These are phyloP conservation scores for Sylvia atricapilla DNA, from an alignment of 2,113 vertebrate genomes.

Conservation along the genomic window DNA sequence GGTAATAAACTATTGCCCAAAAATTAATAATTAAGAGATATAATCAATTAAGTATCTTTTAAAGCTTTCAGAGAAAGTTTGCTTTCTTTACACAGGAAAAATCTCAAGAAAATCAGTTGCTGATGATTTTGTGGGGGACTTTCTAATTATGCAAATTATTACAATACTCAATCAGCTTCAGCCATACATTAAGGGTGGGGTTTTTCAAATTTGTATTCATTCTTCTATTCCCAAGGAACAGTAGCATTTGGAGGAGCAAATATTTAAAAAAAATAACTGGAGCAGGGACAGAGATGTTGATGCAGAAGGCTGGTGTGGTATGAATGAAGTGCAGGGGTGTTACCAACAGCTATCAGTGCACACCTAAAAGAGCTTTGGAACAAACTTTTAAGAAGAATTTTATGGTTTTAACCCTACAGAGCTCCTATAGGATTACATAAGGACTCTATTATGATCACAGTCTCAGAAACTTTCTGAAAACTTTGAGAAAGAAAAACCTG, in stretches of 20 bases:
- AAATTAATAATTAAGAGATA: neutral
- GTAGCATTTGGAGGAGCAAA: neutral
- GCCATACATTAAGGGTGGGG: neutral
- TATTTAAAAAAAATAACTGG: neutral
- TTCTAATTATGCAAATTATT: neutral
- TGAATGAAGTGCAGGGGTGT: accelerated
- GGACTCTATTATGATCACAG: neutral
- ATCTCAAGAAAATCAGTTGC: neutral
- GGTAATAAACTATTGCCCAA: neutral
- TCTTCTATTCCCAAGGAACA: neutral
- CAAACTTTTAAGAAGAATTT: neutral
- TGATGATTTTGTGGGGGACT: neutral
- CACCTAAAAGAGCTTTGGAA: neutral
- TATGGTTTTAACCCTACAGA: accelerated
- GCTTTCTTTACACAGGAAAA: neutral
- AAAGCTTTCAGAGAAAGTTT: neutral
- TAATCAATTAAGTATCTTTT: neutral
- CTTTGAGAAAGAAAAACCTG: neutral
- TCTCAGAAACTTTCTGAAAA: neutral
- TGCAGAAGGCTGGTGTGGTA: neutral
- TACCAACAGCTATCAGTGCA: neutral
- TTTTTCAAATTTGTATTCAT: neutral
- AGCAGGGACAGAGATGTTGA: neutral
- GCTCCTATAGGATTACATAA: neutral
- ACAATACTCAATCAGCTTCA: neutral